These are phyloP conservation scores for Drosophila equinoxialis DNA, from an alignment of 1,140 invertebrate species.

Conservation along the genomic window DNA sequence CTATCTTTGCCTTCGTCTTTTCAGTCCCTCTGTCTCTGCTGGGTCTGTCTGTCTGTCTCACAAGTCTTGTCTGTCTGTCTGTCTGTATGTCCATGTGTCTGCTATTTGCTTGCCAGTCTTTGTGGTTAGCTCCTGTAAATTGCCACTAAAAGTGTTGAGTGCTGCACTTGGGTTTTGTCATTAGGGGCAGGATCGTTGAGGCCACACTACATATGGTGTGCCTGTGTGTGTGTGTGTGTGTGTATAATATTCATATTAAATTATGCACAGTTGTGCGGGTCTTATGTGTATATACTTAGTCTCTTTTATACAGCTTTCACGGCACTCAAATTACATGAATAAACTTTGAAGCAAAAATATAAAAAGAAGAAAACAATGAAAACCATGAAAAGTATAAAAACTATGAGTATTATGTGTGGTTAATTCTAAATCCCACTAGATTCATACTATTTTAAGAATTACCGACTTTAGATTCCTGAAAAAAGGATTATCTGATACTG, in stretches of 20 bases:
- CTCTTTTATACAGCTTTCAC: conserved; percentile 62
- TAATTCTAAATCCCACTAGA: background rate
- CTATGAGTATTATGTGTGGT: background rate
- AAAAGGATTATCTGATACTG: too few relatives aligned
- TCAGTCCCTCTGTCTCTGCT: conserved; percentile 9
- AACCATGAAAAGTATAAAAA: background rate
- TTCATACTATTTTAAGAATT: too few relatives aligned
- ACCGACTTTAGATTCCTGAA: too few relatives aligned
- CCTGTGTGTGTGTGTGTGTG: conserved; percentile 19
- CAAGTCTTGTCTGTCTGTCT: conserved; percentile 13
- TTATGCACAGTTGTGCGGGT: conserved; percentile 64
- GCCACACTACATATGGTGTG: background rate
- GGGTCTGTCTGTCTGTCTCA: conserved; percentile 14
- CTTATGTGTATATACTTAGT: conserved; percentile 32
- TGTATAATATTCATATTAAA: conserved; percentile 79
- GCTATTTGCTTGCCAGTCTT: conserved; percentile 14
- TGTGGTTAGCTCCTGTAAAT: conserved; percentile 80
- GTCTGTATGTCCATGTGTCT: background rate
- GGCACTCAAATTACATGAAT: conserved; percentile 71
- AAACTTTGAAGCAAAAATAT: conserved; percentile 17
- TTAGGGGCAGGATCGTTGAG: conserved; percentile 45
- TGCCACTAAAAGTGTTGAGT: conserved; percentile 80
- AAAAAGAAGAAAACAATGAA: background rate
- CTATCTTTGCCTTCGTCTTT: conserved; percentile 22
- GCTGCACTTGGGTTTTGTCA: conserved; percentile 70